Conservation (phyloP, 2,113 vertebrate species). For the Hystrix brachyura region DNA sequence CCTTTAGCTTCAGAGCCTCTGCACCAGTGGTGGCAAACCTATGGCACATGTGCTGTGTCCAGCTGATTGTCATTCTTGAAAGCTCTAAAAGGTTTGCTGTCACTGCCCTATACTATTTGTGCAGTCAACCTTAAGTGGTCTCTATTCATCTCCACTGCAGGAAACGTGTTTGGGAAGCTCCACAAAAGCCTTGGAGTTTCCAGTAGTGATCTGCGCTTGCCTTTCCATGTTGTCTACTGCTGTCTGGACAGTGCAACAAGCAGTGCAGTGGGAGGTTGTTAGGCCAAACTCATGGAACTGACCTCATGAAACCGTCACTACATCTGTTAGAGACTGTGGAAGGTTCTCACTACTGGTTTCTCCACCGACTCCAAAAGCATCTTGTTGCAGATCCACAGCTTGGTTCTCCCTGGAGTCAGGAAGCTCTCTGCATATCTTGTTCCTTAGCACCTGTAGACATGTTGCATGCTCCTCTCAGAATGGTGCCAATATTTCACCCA, state of each 20-base stretch:
- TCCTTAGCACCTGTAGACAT: constrained; percentile 93
- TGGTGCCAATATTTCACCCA: constrained; percentile 95
- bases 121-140: constrained; percentile 93
- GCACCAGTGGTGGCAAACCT: not conserved
- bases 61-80: not conserved
- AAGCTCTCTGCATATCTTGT: constrained; percentile 87
- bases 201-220: not conserved
- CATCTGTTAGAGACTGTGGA: not conserved
- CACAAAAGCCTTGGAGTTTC: not conserved
- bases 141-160: constrained; percentile 88
- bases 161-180: constrained; percentile 84
- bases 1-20: constrained; percentile 91
- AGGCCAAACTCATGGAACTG: not conserved
- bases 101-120: constrained; percentile 94
- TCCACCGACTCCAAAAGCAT: constrained; percentile 92
- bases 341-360: constrained; percentile 87
- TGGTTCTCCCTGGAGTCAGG: constrained; percentile 91
- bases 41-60: not conserved
- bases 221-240: not conserved
- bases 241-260: not conserved
- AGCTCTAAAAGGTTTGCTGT: not conserved
- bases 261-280: not conserved
- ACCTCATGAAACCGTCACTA: not conserved
- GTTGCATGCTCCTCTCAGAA: constrained; percentile 95
- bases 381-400: constrained; percentile 89